A percentile compares a stretch with the other conserved stretches of the same genome.
Evolutionary conservation across 2,113 vertebrate genomes (phyloP).

Genomic region (Brachypteracias leptosomus): DNA sequence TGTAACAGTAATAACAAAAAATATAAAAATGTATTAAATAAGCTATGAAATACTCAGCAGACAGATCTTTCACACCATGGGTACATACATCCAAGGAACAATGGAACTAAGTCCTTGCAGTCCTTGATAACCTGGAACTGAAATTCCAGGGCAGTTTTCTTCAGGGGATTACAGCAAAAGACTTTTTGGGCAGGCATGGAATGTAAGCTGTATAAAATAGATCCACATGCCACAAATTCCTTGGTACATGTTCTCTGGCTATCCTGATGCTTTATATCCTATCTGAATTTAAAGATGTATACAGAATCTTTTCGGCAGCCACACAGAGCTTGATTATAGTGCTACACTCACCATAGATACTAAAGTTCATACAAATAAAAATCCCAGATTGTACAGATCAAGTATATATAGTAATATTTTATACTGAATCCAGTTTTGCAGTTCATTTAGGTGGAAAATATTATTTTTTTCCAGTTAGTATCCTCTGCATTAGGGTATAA

Average conservation of each 20-base stretch:
- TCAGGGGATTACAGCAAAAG: neutral
- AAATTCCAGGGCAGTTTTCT: neutral
- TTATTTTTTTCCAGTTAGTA: neutral
- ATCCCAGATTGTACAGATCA: neutral
- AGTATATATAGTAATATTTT: neutral
- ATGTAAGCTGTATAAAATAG: neutral
- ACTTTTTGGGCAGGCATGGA: neutral
- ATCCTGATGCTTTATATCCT: neutral
- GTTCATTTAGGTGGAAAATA: neutral
- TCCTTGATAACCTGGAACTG: neutral
- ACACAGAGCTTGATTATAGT: neutral
- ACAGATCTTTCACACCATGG: neutral
- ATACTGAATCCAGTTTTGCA: neutral
- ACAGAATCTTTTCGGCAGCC: neutral
- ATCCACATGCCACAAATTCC: neutral
- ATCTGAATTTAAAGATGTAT: neutral
- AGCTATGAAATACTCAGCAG: neutral
- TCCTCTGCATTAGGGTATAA: neutral
- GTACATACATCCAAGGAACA: neutral
- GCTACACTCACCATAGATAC: neutral
- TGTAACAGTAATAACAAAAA: neutral
- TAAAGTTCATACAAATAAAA: neutral
- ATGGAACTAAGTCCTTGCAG: neutral
- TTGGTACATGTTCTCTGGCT: neutral
- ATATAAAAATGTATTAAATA: neutral